Evolutionary conservation across 1,140 invertebrate genomes (phyloP), one percentile per base, ranked within the genome.

Genomic region (Limonius californicus): DNA sequence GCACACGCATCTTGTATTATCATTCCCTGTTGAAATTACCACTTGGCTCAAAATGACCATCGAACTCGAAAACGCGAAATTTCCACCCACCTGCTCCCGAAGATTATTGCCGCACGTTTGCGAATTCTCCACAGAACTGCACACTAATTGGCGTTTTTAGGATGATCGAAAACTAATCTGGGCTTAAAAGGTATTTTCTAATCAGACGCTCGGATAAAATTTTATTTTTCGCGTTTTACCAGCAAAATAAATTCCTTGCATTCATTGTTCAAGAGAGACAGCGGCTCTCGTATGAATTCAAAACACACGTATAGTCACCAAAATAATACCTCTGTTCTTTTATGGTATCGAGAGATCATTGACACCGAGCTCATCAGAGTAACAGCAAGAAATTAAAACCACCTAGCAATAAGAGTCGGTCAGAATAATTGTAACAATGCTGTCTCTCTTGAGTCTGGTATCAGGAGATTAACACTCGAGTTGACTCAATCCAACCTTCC

Each of bases 311-410:
- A 50, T 57, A 62, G 54, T 47, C 53, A 57, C 60, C 60, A 57
- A 56, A 62, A 62, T 62, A 57, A 56, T 62, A 54, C 61, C 20
- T 57, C 54, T 43, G 62, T 64, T 64, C 62, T 54, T 64, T 64
- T 64, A 64, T 64, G 62, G 62, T 50, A 50, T 50, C 45, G 45
- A 19, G 43, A 65, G 65, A 66, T 66, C 65, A 66, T 66, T 66
- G 65, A 66, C 65, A 66, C 65, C 65, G 59, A 27, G 63, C 42
- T 39, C 57, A 64, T 61, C 62, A 64, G 14, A 19, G 14, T 50
- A 19, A 50, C 16, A 50, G 45, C 45, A 50, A 50, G 16, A 53
- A 27, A 60, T 45, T 53, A 45, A 45, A 42, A 39, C 47, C 19
- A 19, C 42, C 14, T 30, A 42, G 45, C 12, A 21, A 60, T 18